phyloP scores from a whole-genome alignment of 2,888 invertebrate species.

The Plebejus melissa region DNA sequence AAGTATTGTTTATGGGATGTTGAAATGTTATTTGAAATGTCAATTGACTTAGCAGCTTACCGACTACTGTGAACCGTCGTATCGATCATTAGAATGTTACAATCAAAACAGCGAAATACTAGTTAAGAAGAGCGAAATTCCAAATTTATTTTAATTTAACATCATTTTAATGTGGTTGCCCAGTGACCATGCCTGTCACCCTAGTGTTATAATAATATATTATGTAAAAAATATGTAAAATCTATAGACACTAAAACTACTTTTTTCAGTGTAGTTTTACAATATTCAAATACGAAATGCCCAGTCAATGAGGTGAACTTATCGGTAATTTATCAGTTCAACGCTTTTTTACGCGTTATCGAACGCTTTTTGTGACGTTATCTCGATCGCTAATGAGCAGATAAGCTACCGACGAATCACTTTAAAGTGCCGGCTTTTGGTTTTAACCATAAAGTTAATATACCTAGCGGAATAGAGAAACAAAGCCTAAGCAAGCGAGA shows the following conservation, averaged over 20 bases:
- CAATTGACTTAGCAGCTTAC: not conserved
- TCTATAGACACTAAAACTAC: too few relatives aligned
- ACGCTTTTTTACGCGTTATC: not conserved
- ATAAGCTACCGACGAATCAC: not conserved
- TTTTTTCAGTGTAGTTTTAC: not conserved
- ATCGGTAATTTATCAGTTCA: not conserved
- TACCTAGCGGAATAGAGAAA: too few relatives aligned
- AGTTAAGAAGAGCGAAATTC: not conserved
- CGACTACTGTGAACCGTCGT: not conserved
- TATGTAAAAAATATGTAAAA: too few relatives aligned
- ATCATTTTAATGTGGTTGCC: too few relatives aligned
- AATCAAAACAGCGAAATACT: not conserved
- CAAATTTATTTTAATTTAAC: not conserved
- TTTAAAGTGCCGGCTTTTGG: not conserved
- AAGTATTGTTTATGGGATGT: conserved; percentile 2
- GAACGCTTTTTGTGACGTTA: not conserved
- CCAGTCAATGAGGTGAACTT: not conserved
- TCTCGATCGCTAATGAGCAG: not conserved
- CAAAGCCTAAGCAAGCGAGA: too few relatives aligned
- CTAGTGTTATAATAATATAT: too few relatives aligned
- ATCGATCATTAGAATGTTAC: not conserved
- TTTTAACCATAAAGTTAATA: too few relatives aligned
- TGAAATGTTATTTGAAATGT: conserved; percentile 1
- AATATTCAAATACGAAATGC: not conserved
- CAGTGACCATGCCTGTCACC: too few relatives aligned